Evolutionary conservation across 2,797 vertebrate genomes (phyloP), one percentile per base, ranked within the genome.

Genomic region (Thamnophis elegans): DNA sequence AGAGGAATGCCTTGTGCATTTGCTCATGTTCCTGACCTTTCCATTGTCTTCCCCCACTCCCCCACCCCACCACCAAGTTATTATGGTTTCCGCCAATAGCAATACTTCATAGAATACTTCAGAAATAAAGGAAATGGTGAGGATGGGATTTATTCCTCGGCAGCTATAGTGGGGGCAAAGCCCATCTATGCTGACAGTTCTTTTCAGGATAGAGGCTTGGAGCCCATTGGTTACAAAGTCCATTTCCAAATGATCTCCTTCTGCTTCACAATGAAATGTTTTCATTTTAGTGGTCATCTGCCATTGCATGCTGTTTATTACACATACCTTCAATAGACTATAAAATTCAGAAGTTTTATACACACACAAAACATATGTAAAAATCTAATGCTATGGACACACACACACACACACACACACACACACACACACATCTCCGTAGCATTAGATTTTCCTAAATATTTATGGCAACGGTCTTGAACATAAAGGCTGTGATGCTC

Each of bases 21-120:
- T 90, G 85, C 32, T 62, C 82, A 88, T 54, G 68, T 90, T 68
- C 73, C 85, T 85, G 86, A 88, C 73, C 42, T 59, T 73, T 90
- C 88, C 26, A 13, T 16, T 18, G 56, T 0, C 25, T 0, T 3
- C 10, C 26, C 1, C 22, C 68, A 36, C 36, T 1, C 10, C 26
- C 1, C 28, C 68, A 36, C 36, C 18, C 47, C 47, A 1, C 47
- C 47, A 51, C 4, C 55, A 32, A 60, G 56, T 58, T 85, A 92
- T 56, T 92, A 42, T 42, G 73, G 59, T 42, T 88, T 54, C 68
- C n/a, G 28, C 18, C n/a, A 42, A 85, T 47, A 68, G 85, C 89
- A 68, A 78, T 91, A 68, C 59, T 89, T 54, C 68, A 26, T 55
- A 56, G 53, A n/a, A n/a, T n/a, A n/a, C 68, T 53, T 53, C 7